Percentiles rank a stretch among this genome's conserved stretches.
Conservation (phyloP, 53 echinoderm and acorn worm species). For the Henricia sp. region DNA sequence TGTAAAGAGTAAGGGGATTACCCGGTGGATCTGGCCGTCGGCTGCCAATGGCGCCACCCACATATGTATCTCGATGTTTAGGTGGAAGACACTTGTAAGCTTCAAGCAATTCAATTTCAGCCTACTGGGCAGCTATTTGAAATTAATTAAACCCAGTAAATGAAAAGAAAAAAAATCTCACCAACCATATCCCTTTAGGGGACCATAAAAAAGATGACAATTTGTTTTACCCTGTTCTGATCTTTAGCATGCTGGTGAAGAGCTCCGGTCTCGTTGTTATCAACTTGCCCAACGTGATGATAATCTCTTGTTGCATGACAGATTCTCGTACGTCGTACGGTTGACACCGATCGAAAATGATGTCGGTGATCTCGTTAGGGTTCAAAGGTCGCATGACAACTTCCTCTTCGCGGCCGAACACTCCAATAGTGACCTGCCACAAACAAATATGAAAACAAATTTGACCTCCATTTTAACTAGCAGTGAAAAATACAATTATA, state of each 20-base stretch:
- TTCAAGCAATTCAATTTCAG: neutral
- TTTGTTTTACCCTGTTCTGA: slow-evolving; percentile 83
- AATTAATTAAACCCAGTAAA: neutral
- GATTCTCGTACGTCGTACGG: slow-evolving; percentile 75
- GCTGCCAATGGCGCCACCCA: too few species aligned
- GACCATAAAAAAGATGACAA: neutral
- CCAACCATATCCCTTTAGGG: too few species aligned
- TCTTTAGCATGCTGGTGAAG: slow-evolving; percentile 91
- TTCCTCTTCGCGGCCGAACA: slow-evolving; percentile 93
- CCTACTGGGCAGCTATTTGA: neutral
- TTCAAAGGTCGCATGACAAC: slow-evolving; percentile 78
- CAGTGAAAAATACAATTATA: neutral
- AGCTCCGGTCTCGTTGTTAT: slow-evolving; percentile 70
- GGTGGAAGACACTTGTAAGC: neutral
- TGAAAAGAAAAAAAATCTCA: slow-evolving; percentile 3
- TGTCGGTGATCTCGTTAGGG: slow-evolving; percentile 73
- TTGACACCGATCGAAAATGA: slow-evolving; percentile 87
- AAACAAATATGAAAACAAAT: too few species aligned
- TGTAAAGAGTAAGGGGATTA: too few species aligned
- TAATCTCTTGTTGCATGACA: slow-evolving; percentile 94
- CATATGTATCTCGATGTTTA: too few species aligned
- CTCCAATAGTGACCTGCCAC: slow-evolving; percentile 86
- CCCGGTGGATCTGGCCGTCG: neutral
- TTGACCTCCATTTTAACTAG: neutral
- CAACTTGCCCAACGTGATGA: slow-evolving; percentile 89